Base-by-base conservation (phyloP, 1,140 invertebrate genomes). In the Lanistes nyassanus region DNA sequence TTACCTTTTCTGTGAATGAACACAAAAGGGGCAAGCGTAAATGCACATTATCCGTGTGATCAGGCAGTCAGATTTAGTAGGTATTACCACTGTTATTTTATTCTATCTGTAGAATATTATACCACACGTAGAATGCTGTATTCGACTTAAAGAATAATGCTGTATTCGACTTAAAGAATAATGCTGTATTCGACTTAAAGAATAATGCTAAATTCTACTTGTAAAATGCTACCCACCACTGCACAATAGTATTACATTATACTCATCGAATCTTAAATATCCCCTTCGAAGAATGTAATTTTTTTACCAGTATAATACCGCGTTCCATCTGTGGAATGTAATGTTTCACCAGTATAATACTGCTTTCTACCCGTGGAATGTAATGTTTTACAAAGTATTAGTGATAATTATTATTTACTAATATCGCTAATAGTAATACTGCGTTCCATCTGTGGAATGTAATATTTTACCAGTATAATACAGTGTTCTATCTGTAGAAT, bases 361-460 rank as follows among this genome's bases (percentile, higher is more conserved):
- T 68, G n/a, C n/a, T n/a, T n/a, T n/a, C n/a, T 26, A 68, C 66
- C 66, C 47, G 21, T n/a, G 47, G 39, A 68, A 37, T 37, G 11
- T 9, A 7, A 29, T 16, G 47, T 21, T 5, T 47, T 21, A 16
- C 7, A 47, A 5, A 70, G 51, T 55, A 70, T 29, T 2, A 31
- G 51, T 29, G 36, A 47, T 4, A 70, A n/a, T 6, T 26, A 3
- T 5, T 55, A 29, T 19, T 34, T 23, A 19, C 58, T 31, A 1
- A 34, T 34, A 34, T 4, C 9, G 4, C 29, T n/a, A n/a, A n/a
- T n/a, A n/a, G 16, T 19, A 70, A 47, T 29, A 11, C 68, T 70
- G 53, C 29, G 23, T 21, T 19, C 34, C 31, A 65, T 19, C 34
- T 23, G 39, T 11, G 9, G 11, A 9, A 62, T n/a, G 31, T 7